Percentiles rank a stretch among this genome's conserved stretches.
Evolutionary conservation across 2,797 vertebrate genomes (phyloP).

Genomic region (Menidia menidia): DNA sequence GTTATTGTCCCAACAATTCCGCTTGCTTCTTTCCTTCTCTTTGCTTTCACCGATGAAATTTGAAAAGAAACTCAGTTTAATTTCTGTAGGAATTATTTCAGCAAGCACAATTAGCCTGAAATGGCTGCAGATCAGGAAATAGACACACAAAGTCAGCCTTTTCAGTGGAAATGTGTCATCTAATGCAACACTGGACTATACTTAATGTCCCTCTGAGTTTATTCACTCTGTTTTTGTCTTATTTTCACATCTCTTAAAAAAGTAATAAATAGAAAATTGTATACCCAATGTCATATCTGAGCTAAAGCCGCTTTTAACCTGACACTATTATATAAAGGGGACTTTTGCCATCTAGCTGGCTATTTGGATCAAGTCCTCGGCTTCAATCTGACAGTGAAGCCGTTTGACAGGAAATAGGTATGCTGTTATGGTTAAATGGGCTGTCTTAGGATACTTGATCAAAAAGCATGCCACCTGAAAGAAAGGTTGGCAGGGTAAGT

Average conservation of each 20-base stretch:
- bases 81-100: not conserved
- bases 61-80: not conserved
- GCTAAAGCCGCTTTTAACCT: not conserved
- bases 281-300: not conserved
- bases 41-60: too few species aligned
- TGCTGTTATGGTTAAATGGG: slow-evolving; percentile 79
- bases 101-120: not conserved
- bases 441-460: slow-evolving; percentile 79
- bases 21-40: too few species aligned
- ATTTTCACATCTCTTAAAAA: not conserved
- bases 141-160: not conserved
- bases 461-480: slow-evolving; percentile 86
- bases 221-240: not conserved
- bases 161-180: not conserved
- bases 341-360: slow-evolving; percentile 25
- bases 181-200: not conserved
- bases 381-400: slow-evolving; percentile 43
- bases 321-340: not conserved
- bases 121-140: not conserved
- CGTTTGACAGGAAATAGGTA: slow-evolving; percentile 64
- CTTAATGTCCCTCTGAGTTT: too few species aligned
- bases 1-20: too few species aligned
- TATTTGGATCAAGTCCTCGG: slow-evolving; percentile 26
- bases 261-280: not conserved
- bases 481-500: slow-evolving; percentile 85